These are phyloP conservation scores for Pyrrhosoma nymphula DNA, from an alignment of 2,888 invertebrate genomes.

Conservation along the genomic window DNA sequence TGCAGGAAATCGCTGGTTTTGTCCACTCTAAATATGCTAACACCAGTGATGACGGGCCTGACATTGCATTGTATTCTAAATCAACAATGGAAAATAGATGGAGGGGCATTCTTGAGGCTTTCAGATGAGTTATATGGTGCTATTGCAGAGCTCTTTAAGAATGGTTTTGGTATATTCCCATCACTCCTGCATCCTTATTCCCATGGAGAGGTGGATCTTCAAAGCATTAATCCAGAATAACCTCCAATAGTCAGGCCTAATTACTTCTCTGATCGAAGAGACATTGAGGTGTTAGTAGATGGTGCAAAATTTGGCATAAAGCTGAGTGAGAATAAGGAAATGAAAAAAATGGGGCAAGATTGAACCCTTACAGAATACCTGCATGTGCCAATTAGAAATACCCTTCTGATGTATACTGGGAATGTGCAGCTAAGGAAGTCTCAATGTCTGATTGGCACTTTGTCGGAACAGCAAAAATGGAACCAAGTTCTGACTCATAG, in stretches of 20 bases:
- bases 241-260: constrained; percentile 68
- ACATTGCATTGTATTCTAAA: too few relatives aligned
- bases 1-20: too few relatives aligned
- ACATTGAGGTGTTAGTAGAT: constrained; percentile 69
- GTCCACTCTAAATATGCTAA: too few relatives aligned
- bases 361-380: constrained; percentile 69
- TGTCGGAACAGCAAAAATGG: constrained; percentile 21
- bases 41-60: too few relatives aligned
- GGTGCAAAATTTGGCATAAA: constrained; percentile 63
- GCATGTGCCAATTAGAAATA: constrained; percentile 58
- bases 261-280: constrained; percentile 69
- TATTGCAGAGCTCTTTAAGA: constrained; percentile 68
- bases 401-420: constrained; percentile 55
- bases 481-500: not conserved
- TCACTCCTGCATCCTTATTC: too few relatives aligned
- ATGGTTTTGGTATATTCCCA: constrained; percentile 54
- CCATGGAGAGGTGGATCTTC: too few relatives aligned
- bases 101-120: constrained; percentile 79
- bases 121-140: constrained; percentile 80
- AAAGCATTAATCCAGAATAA: constrained; percentile 9
- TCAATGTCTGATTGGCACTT: constrained; percentile 45
- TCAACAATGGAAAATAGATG: too few relatives aligned
- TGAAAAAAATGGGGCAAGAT: constrained; percentile 67
- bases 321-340: constrained; percentile 59
- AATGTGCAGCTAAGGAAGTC: constrained; percentile 50